Conservation (phyloP, 1,140 invertebrate genomes). For the Ruditapes philippinarum region DNA sequence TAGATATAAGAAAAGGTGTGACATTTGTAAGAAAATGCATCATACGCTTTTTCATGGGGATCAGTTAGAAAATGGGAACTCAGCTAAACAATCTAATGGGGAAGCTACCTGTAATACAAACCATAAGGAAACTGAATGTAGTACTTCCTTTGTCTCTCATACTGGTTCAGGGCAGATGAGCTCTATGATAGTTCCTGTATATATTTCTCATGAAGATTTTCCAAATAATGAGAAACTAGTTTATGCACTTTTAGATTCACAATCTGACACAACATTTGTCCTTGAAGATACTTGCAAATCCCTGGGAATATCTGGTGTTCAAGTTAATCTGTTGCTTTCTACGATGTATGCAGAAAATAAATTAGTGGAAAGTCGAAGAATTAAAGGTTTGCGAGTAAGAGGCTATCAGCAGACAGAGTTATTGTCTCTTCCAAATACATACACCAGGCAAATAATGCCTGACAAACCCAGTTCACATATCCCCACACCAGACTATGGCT, state of each 20-base stretch:
- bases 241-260: constrained; percentile 26
- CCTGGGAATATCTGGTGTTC: neutral
- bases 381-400: constrained; percentile 39
- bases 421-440: constrained; percentile 28
- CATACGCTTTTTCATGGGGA: neutral
- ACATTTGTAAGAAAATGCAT: constrained; percentile 11
- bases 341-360: constrained; percentile 34
- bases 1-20: neutral
- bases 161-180: neutral
- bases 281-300: neutral
- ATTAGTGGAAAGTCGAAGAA: constrained; percentile 2
- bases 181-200: constrained; percentile 32
- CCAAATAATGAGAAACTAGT: constrained; percentile 3
- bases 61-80: no score
- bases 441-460: constrained; percentile 60
- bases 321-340: neutral
- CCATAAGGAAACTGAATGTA: neutral
- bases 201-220: constrained; percentile 6
- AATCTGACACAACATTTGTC: constrained; percentile 44
- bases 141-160: neutral
- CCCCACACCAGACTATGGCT: constrained; percentile 38
- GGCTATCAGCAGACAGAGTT: neutral
- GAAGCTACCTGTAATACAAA: neutral
- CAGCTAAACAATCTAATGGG: neutral
- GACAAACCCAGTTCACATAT: constrained; percentile 49